A percentile compares a stretch with the other conserved stretches of the same genome.
Conservation (phyloP, 2,888 invertebrate species). For the Andrena trimmerana region DNA sequence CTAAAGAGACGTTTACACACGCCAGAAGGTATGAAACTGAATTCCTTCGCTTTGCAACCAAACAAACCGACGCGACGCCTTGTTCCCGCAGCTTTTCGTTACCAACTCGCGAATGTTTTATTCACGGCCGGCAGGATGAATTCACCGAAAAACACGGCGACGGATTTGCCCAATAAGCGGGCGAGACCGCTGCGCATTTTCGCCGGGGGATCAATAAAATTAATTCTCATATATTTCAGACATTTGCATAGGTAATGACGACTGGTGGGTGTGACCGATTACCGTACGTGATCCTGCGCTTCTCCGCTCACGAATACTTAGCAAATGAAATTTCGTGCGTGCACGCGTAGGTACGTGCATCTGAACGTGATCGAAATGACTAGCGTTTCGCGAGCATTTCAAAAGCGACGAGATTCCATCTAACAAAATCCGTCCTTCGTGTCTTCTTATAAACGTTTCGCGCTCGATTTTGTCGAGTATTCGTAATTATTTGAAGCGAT, state of each 20-base stretch:
- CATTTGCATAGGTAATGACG: slow-evolving; percentile 58
- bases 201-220: slow-evolving; percentile 38
- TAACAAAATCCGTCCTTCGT: too few relatives aligned
- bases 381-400: background rate
- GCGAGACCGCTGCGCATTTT: background rate
- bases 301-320: slow-evolving; percentile 36
- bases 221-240: slow-evolving; percentile 54
- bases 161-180: background rate
- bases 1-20: background rate
- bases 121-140: background rate
- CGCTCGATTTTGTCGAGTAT: slow-evolving; percentile 5
- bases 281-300: slow-evolving; percentile 50
- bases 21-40: background rate
- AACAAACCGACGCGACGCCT: background rate
- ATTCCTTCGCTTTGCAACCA: too few relatives aligned
- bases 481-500: slow-evolving; percentile 33
- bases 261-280: slow-evolving; percentile 44
- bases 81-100: background rate
- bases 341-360: slow-evolving; percentile 18
- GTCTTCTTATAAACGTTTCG: background rate
- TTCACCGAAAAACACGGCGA: background rate
- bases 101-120: too few relatives aligned
- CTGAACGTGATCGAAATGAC: slow-evolving; percentile 53
- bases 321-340: slow-evolving; percentile 51
- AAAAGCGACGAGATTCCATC: slow-evolving; percentile 9